Evolutionary conservation across 2,797 vertebrate species (phyloP).

Genomic region (Astyanax mexicanus): DNA sequence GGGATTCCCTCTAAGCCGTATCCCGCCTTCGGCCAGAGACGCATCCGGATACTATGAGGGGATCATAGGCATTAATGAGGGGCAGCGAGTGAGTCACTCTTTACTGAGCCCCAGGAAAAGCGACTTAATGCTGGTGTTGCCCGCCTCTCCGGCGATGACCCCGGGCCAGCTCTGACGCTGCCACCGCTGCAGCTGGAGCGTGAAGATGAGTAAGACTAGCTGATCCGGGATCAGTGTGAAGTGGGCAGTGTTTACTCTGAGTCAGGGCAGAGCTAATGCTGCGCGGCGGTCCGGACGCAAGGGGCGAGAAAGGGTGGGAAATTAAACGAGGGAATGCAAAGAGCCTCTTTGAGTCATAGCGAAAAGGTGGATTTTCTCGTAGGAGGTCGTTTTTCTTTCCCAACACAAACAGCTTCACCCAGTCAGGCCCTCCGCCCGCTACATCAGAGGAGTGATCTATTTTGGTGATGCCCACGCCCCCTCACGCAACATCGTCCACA

Average conservation of each 20-base stretch:
- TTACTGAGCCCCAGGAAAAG: background rate
- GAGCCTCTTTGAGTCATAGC: slow-evolving; percentile 13
- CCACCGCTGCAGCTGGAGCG: background rate
- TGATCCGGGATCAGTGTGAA: background rate
- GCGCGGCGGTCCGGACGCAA: background rate
- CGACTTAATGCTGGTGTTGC: background rate
- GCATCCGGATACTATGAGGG: slow-evolving; percentile 4
- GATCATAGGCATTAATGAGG: slow-evolving; percentile 33
- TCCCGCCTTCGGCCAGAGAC: background rate
- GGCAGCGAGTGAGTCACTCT: slow-evolving; percentile 2
- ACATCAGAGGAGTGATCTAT: slow-evolving; percentile 48
- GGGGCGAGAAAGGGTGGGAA: background rate
- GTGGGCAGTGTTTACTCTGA: background rate
- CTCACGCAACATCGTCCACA: slow-evolving; percentile 50
- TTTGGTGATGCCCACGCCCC: slow-evolving; percentile 38
- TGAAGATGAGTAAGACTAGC: background rate
- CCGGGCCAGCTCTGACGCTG: background rate
- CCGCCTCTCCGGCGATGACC: background rate
- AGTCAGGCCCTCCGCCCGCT: slow-evolving; percentile 37
- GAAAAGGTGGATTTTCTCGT: slow-evolving; percentile 8
- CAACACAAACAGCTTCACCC: slow-evolving; percentile 49
- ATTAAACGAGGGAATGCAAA: background rate
- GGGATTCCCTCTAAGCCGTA: slow-evolving; percentile 20
- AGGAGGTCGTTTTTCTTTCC: slow-evolving; percentile 27
- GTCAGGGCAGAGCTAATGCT: background rate